phyloP scores from a whole-genome alignment of 2,888 invertebrate genomes.

The Drosophila demipolita region DNA sequence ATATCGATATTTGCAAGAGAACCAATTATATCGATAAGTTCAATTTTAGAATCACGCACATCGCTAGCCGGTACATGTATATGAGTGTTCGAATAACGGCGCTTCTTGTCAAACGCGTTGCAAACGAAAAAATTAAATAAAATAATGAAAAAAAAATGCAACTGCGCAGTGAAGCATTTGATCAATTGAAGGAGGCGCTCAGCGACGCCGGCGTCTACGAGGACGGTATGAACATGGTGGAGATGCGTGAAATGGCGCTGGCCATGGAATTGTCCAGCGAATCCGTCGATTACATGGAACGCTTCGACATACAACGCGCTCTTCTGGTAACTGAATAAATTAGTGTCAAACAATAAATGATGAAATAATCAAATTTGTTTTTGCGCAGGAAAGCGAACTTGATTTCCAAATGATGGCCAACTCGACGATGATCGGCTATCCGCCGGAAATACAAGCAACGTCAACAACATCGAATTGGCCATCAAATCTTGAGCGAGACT shows the following conservation, averaged over 20 bases:
- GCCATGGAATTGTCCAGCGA: conserved; percentile 64
- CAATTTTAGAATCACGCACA: background rate
- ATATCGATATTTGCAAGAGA: background rate
- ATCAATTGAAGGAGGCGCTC: conserved; percentile 18
- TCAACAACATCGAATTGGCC: background rate
- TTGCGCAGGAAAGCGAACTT: conserved; percentile 69
- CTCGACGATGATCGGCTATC: conserved; percentile 73
- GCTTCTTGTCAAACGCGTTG: background rate
- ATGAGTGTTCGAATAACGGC: conserved; percentile 43
- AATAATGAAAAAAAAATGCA: conserved; percentile 32
- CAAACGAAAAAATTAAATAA: background rate
- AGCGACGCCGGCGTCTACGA: conserved; percentile 71
- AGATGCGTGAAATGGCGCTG: conserved; percentile 71
- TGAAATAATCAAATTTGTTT: background rate
- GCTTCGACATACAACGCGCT: conserved; percentile 50
- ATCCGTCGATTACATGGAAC: conserved; percentile 20
- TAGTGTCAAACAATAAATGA: background rate
- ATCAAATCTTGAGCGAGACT: conserved; percentile 6
- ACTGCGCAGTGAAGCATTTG: conserved; percentile 20
- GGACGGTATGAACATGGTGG: conserved; percentile 70
- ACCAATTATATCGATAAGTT: conserved; percentile 8
- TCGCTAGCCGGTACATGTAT: background rate
- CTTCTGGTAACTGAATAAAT: conserved; percentile 47
- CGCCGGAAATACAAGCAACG: background rate
- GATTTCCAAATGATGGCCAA: conserved; percentile 59